Evolutionary conservation across 2,888 invertebrate genomes (phyloP), one percentile per base, ranked within the genome.

Genomic region (Sarcophaga variegata): DNA sequence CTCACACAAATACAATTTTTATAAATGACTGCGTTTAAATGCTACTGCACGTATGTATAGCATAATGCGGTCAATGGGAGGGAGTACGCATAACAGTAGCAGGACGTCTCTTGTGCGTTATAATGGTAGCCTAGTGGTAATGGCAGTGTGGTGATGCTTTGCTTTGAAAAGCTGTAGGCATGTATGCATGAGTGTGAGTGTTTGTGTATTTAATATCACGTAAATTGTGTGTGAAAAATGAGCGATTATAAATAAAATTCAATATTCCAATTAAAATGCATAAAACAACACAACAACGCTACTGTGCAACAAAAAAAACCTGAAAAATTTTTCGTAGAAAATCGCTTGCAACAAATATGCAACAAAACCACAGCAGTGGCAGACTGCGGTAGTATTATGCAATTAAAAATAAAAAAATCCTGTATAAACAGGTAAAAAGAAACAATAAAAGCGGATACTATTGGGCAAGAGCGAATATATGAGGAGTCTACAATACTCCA

Each of bases 221-320:
- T 80, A 71, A 84, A 84, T 84, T 84, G 84, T 84, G 84, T 84
- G 84, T 84, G 84, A 84, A 80, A 84, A 80, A 80, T 64, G 75
- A 84, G 80, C 75, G 49, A 66, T 84, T 84, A 82, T 75, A 86
- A 83, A 83, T 86, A 78, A 81, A 86, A 78, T 77, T 83, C 83
- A 83, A 86, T 86, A 86, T 83, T 81, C 81, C 83, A 86, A 83
- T 86, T 86, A 86, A 86, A 76, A 80, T 3, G 69, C 54, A 25
- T 72, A 77, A 66, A 72, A 83, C 62, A 72, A 45, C 45, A 27
- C 14, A 60, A 14, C 14, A 67, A 67, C n/a, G 14, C 27, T 12
- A n/a, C 10, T 25, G 12, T 14, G 62, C 3, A 72, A 12, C 66
- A 47, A 45, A n/a, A 67, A 37, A 64, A 62, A 62, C 17, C 3